Evolutionary conservation across 2,888 invertebrate genomes (phyloP).

Genomic region (Mythimna albipuncta): DNA sequence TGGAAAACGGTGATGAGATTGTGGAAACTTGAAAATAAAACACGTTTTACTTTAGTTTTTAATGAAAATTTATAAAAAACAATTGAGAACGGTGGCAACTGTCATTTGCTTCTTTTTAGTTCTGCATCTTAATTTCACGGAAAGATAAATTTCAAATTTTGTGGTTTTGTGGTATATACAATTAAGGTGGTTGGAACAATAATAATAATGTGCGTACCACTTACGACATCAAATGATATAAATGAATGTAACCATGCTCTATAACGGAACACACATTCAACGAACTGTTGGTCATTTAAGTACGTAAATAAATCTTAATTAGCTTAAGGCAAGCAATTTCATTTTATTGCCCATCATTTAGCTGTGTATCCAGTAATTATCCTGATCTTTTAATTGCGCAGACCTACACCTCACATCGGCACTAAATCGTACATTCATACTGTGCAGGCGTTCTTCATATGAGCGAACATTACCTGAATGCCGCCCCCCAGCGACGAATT

Average conservation of each 20-base stretch:
- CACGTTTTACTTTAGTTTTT: neutral
- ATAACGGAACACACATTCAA: slow-evolving; percentile 52
- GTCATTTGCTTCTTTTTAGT: neutral
- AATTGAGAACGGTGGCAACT: slow-evolving; percentile 10
- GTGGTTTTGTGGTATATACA: slow-evolving; percentile 36
- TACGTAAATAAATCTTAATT: slow-evolving; percentile 59
- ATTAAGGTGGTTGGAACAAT: slow-evolving; percentile 41
- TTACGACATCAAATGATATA: slow-evolving; percentile 46
- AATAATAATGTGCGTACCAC: slow-evolving; percentile 47
- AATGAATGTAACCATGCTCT: slow-evolving; percentile 43
- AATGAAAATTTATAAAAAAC: neutral
- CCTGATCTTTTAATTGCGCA: slow-evolving; percentile 44
- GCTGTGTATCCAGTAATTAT: slow-evolving; percentile 51
- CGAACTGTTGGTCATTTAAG: slow-evolving; percentile 33
- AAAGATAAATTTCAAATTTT: slow-evolving; percentile 35
- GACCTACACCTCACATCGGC: slow-evolving; percentile 28
- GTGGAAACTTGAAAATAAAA: too few species aligned
- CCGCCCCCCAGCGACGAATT: slow-evolving; percentile 32
- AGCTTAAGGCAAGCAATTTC: slow-evolving; percentile 42
- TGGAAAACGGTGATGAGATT: neutral
- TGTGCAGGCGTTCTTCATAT: slow-evolving; percentile 36
- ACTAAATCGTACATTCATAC: slow-evolving; percentile 49
- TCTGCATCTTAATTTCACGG: slow-evolving; percentile 25
- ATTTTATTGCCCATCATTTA: slow-evolving; percentile 54
- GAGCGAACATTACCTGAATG: slow-evolving; percentile 23